phyloP scores from a whole-genome alignment of 2,888 invertebrate genomes.

The Noctuana brunneofusca region DNA sequence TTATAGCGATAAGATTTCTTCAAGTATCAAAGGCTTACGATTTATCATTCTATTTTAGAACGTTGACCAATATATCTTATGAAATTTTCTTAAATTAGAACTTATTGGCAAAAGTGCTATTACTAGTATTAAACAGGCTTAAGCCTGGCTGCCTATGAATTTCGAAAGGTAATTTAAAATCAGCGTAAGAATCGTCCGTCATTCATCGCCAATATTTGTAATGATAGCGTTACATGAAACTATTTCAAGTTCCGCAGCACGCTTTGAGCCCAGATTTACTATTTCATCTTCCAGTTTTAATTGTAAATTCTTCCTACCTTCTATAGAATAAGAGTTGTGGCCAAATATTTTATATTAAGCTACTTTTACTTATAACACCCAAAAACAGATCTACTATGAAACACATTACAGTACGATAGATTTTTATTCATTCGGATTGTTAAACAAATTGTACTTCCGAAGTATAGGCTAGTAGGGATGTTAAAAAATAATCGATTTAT shows the following conservation, averaged over 20 bases:
- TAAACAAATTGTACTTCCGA: too few relatives aligned
- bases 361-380: background rate
- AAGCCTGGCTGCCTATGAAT: constrained; percentile 7
- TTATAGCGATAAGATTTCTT: constrained; percentile 10
- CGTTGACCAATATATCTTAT: constrained; percentile 32
- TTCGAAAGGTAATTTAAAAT: background rate
- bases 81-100: constrained; percentile 18
- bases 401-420: background rate
- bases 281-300: background rate
- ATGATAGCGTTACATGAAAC: background rate
- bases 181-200: background rate
- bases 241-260: background rate
- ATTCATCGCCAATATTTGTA: background rate
- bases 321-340: constrained; percentile 29
- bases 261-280: background rate
- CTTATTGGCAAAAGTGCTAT: constrained; percentile 19
- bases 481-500: too few relatives aligned
- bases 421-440: background rate
- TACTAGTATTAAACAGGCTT: constrained; percentile 25
- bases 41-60: constrained; percentile 20
- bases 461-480: too few relatives aligned
- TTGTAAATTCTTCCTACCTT: constrained; percentile 3
- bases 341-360: constrained; percentile 32
- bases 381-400: constrained; percentile 22
- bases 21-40: constrained; percentile 16